Base-by-base conservation (phyloP, 2,888 invertebrate genomes). In the Tetragonula carbonaria region DNA sequence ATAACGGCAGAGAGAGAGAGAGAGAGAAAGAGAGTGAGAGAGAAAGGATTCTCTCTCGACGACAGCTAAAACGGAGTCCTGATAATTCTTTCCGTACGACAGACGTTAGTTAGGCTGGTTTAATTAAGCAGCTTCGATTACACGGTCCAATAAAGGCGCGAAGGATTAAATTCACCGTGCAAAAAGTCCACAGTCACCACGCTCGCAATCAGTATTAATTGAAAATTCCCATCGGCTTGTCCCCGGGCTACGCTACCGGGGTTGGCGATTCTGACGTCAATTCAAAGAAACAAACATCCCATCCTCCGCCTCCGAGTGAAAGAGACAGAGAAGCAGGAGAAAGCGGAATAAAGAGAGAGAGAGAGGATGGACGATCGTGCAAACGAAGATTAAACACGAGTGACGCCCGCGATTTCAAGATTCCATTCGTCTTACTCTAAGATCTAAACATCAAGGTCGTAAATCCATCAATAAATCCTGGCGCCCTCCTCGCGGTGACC, bases 381-480 rank as follows among this genome's bases (percentile, higher is more conserved):
- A 65, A 78, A 81, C 80, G 81, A 85, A 85, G 85, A 84, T 88
- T 87, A 82, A 81, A 88, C 74, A 78, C 72, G 78, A 84, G 68
- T 87, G 89, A 88, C 83, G 85, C 65, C 28, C 71, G 74, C 82
- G 89, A 88, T 87, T 89, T 84, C 87, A 88, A 88, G 88, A 88
- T 89, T 89, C 87, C 86, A 89, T 88, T 90, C 90, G 88, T 90
- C 90, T 90, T 90, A 74, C 83, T 88, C 86, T 66, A 84, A 86
- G 89, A 90, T 90, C 89, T 85, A 90, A 90, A 90, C 90, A 90
- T 90, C 90, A 88, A 82, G 87, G 82, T 88, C 91, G 92, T 92
- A 93, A 93, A 94, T 93, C 92, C 92, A 91, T 94, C 94, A 91
- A 94, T 94, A 94, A 94, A 94, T 94, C 92, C 87, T 88, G 86